Base-by-base conservation (phyloP, 2,888 invertebrate species). In the Balanococcus diminutus region DNA sequence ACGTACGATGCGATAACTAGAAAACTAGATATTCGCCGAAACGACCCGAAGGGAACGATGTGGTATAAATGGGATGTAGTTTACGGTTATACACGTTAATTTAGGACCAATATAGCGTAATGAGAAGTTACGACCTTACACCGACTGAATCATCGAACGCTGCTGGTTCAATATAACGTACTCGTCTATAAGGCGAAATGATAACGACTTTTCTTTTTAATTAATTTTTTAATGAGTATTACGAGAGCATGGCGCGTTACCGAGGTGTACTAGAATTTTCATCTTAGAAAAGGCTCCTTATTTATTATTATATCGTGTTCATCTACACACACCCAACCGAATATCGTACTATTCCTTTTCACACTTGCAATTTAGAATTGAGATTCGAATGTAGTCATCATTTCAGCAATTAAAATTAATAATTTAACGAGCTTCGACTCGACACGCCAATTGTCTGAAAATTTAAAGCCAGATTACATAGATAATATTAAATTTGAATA, bases 211-310 rank as follows among this genome's bases (percentile, higher is more conserved):
- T 67, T 67, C 28, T 67, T 67, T 16, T 16, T 67, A 67, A 67
- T 67, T 67, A 67, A 67, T 67, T 67, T 67, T 67, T 67, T 67
- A 67, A 67, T 14, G 67, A 67, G 67, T 16, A 67, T 67, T 67
- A 67, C 67, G 67, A 11, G n/a, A 67, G 2, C 28, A 25, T 16
- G 14, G 14, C 1, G 14, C 1, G 22, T 8, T 6, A 6, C 46
- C 16, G 46, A 16, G 46, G n/a, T n/a, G n/a, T n/a, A n/a, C n/a
- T 46, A 22, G 19, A 56, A 56, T 56, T 56, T 22, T 56, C 56
- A 56, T 56, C 8, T 56, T 56, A 56, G 56, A 56, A 56, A 56
- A 56, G 22, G 56, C 56, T 56, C 22, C 46, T n/a, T 6, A 46
- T n/a, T 6, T 19, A 1, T n/a, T 56, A 19, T 3, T 56, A 19